A percentile compares a stretch with the other conserved stretches of the same genome.
These are phyloP conservation scores for Trichomalopsis sarcophagae DNA, from an alignment of 1,140 invertebrate genomes.

Conservation along the genomic window DNA sequence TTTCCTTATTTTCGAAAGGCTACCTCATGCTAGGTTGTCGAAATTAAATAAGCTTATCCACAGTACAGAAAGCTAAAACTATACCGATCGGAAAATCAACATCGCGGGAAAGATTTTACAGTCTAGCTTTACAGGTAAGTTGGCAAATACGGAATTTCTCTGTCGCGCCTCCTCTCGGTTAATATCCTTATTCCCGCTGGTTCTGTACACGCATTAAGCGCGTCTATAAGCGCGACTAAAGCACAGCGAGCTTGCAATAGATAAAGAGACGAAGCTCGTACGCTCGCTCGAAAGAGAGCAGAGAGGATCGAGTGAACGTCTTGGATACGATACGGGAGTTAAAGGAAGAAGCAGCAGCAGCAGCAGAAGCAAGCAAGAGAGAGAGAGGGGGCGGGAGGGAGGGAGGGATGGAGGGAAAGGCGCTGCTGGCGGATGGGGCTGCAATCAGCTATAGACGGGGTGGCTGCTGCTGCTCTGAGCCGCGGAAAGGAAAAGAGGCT, in stretches of 20 bases:
- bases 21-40: too few species aligned
- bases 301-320: conserved; percentile 58
- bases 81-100: background rate
- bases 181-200: conserved; percentile 27
- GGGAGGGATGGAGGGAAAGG: conserved; percentile 39
- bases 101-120: conserved; percentile 22
- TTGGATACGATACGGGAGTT: conserved; percentile 68
- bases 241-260: background rate
- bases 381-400: conserved; percentile 45
- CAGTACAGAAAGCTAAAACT: background rate
- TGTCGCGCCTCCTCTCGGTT: conserved; percentile 46
- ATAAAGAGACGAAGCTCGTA: background rate
- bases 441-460: conserved; percentile 45
- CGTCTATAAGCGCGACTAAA: conserved; percentile 40
- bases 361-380: background rate
- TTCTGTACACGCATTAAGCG: conserved; percentile 54
- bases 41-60: too few species aligned
- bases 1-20: too few species aligned
- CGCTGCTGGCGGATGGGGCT: conserved; percentile 43
- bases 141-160: conserved; percentile 43
- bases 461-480: background rate
- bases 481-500: conserved; percentile 31
- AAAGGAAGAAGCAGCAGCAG: conserved; percentile 53
- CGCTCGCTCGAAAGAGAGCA: conserved; percentile 23
- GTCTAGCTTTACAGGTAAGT: conserved; percentile 24